Base-by-base conservation (phyloP, 2,888 invertebrate genomes). In the Trileptium ribeirensis region DNA sequence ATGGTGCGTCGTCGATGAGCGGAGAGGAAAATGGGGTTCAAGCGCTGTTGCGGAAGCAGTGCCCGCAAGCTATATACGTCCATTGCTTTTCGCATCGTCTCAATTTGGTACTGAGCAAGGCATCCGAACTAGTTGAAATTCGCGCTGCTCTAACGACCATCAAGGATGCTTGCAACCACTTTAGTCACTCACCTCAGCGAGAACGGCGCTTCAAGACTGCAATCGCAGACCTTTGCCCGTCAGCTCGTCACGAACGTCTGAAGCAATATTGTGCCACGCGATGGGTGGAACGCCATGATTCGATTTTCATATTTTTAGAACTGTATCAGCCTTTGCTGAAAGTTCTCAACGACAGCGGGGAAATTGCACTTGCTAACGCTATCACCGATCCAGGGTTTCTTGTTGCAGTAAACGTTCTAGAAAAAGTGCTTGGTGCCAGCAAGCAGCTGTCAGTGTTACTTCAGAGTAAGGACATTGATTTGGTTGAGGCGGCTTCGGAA, bases 1-100 rank as follows among this genome's bases (percentile, higher is more conserved):
- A 87, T 82, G 86, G 87, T 29, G 86, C 86, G 70, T 70, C 82
- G 38, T 84, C 85, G 29, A 84, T 87, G 85, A 85, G 83, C 74
- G 86, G 84, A 29, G 79, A 77, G 37, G 78, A 74, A 8, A 78
- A 74, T 40, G 86, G 86, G n/a, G 84, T 87, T 38, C 88, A 88
- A 84, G 82, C 83, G 38, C 81, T 70, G 75, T 79, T 85, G 64
- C 84, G 82, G 81, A 80, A 82, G 78, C 70, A 78, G 64, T 84
- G n/a, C n/a, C n/a, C n/a, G n/a, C n/a, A n/a, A n/a, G n/a, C n/a
- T n/a, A n/a, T n/a, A n/a, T n/a, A n/a, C n/a, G n/a, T n/a, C n/a
- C n/a, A n/a, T n/a, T n/a, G n/a, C n/a, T n/a, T n/a, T n/a, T n/a
- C n/a, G n/a, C n/a, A n/a, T n/a, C n/a, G n/a, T n/a, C n/a, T n/a